A percentile compares a stretch with the other conserved stretches of the same genome.
Evolutionary conservation across 2,113 vertebrate species (phyloP).

Genomic region (Agapornis roseicollis): DNA sequence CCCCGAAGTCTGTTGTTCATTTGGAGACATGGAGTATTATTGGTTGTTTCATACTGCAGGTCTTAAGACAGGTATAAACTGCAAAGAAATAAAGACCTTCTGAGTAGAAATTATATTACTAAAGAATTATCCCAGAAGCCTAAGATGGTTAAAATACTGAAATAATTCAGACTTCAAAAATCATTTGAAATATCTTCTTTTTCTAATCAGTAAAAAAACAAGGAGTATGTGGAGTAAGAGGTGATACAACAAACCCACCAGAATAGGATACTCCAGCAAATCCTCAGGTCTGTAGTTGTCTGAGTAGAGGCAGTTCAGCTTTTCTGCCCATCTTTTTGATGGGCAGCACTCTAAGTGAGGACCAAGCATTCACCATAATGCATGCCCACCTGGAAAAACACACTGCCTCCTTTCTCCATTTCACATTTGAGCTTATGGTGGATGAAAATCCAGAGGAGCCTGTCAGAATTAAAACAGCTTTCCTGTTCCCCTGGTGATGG

Average conservation of each 20-base stretch:
- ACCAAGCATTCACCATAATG: neutral
- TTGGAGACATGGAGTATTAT: neutral
- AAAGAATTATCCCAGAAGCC: neutral
- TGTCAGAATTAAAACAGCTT: neutral
- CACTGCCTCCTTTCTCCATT: neutral
- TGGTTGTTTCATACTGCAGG: neutral
- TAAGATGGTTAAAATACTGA: neutral
- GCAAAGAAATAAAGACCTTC: neutral
- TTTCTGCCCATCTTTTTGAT: neutral
- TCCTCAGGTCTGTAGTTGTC: neutral
- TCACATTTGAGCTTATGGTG: neutral
- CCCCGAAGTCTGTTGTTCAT: conserved; percentile 3
- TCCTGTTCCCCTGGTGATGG: neutral
- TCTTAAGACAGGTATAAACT: neutral
- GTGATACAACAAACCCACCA: neutral
- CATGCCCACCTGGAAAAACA: neutral
- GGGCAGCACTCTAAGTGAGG: neutral
- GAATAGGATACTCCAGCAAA: neutral
- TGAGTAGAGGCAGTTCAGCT: neutral
- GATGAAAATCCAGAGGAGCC: neutral
- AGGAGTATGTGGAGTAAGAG: neutral
- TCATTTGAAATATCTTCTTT: neutral
- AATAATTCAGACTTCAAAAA: neutral
- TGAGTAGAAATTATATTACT: neutral
- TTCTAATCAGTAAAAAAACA: neutral